Conservation (phyloP, 2,797 vertebrate species). For the Rhinophrynus dorsalis region DNA sequence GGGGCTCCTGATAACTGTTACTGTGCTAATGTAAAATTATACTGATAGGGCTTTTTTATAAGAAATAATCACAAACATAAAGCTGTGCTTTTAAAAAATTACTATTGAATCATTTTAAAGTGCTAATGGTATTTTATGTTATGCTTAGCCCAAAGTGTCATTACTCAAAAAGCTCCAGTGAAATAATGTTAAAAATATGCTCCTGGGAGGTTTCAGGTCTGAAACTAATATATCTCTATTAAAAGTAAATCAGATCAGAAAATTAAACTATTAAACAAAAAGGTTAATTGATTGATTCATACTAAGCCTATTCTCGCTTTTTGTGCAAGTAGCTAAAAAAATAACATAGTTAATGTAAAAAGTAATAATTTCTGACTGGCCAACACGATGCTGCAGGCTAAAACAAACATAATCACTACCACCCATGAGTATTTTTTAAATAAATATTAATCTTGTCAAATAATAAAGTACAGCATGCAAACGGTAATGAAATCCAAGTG, state of each 20-base stretch:
- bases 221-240: not conserved
- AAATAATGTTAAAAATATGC: not conserved
- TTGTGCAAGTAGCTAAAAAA: constrained; percentile 15
- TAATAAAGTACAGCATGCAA: constrained; percentile 17
- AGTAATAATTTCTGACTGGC: constrained; percentile 9
- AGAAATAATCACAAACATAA: too few species aligned
- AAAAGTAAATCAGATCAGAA: not conserved
- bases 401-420: constrained; percentile 33
- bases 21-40: too few species aligned
- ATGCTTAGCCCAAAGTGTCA: not conserved
- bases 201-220: not conserved
- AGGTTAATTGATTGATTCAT: constrained; percentile 19
- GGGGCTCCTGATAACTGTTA: too few species aligned
- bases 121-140: not conserved
- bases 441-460: constrained; percentile 29
- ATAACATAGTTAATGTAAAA: constrained; percentile 30
- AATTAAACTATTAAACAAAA: not conserved
- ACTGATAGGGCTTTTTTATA: too few species aligned
- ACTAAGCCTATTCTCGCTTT: constrained; percentile 11
- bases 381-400: constrained; percentile 14
- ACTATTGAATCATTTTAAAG: not conserved
- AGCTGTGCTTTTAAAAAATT: too few species aligned
- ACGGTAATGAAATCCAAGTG: constrained; percentile 14
- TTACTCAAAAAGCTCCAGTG: not conserved
- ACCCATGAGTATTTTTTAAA: constrained; percentile 31